phyloP scores from a whole-genome alignment of 2,888 invertebrate genomes.

The Ganaspis brasiliensis region DNA sequence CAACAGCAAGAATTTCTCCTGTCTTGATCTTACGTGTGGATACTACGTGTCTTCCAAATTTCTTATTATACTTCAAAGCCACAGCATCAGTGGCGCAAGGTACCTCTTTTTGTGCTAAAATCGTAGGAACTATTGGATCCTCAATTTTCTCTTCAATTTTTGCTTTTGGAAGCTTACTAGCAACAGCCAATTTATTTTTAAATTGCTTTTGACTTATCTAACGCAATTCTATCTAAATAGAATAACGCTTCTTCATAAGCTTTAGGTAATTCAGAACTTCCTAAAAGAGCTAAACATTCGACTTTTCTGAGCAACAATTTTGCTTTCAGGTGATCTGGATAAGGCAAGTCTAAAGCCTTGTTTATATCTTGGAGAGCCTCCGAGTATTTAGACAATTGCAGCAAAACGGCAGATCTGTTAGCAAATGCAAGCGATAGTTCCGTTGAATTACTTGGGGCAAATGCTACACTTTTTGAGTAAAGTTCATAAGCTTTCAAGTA shows the following conservation, averaged over 20 bases:
- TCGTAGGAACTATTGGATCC: no score
- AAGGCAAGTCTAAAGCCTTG: conserved; percentile 83
- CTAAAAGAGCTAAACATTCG: no score
- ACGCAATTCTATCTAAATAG: conserved; percentile 50
- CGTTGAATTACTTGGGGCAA: conserved; percentile 83
- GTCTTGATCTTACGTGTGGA: conserved; percentile 86
- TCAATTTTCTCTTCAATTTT: no score
- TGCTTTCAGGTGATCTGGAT: conserved; percentile 84
- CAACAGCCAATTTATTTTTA: conserved; percentile 75
- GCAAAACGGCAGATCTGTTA: conserved; percentile 89
- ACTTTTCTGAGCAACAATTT: conserved; percentile 85
- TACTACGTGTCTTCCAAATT: conserved; percentile 87
- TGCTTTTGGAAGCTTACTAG: conserved; percentile 2
- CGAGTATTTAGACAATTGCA: conserved; percentile 84
- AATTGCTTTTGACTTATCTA: conserved; percentile 68
- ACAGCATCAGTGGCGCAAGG: conserved; percentile 86
- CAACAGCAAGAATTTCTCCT: conserved; percentile 89
- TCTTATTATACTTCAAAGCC: conserved; percentile 82
- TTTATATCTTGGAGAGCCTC: conserved; percentile 88
- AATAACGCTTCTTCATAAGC: conserved; percentile 59
- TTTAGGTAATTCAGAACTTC: conserved; percentile 57
- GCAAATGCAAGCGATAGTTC: conserved; percentile 86
- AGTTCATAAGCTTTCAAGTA: no score
- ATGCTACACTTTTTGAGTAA: conserved; percentile 82
- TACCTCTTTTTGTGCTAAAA: neutral